These are phyloP conservation scores for Coreoperca whiteheadi DNA, from an alignment of 2,113 vertebrate genomes.

Conservation along the genomic window DNA sequence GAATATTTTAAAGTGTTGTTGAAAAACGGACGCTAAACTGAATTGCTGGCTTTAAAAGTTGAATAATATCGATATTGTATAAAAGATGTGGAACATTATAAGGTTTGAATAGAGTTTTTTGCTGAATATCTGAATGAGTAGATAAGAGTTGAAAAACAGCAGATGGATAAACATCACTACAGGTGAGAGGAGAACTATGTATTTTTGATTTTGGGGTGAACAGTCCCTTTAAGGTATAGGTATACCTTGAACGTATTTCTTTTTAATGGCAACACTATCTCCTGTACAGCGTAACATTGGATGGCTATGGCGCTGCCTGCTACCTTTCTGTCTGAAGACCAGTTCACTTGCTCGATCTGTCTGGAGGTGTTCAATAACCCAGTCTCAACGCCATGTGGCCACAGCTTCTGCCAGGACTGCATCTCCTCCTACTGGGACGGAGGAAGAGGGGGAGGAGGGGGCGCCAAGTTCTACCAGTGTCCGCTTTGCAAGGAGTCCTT, in stretches of 20 bases:
- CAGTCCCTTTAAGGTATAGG: too few species aligned
- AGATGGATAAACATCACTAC: too few species aligned
- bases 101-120: too few species aligned
- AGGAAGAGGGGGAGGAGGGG: background rate
- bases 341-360: conserved; percentile 85
- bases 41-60: too few species aligned
- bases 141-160: too few species aligned
- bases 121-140: too few species aligned
- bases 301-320: conserved; percentile 62
- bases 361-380: conserved; percentile 83
- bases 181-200: too few species aligned
- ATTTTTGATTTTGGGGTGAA: too few species aligned
- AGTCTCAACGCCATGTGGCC: conserved; percentile 83
- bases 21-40: background rate
- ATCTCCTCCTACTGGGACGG: conserved; percentile 82
- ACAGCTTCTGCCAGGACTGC: conserved; percentile 84
- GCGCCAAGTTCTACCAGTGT: conserved; percentile 68
- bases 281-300: conserved; percentile 1
- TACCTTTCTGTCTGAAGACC: conserved; percentile 80
- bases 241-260: background rate
- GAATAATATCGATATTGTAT: too few species aligned
- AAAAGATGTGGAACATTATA: too few species aligned
- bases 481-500: conserved; percentile 84
- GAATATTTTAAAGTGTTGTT: background rate
- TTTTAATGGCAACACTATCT: background rate